Conservation (phyloP, 2,888 invertebrate species). For the Germaria angustata region DNA sequence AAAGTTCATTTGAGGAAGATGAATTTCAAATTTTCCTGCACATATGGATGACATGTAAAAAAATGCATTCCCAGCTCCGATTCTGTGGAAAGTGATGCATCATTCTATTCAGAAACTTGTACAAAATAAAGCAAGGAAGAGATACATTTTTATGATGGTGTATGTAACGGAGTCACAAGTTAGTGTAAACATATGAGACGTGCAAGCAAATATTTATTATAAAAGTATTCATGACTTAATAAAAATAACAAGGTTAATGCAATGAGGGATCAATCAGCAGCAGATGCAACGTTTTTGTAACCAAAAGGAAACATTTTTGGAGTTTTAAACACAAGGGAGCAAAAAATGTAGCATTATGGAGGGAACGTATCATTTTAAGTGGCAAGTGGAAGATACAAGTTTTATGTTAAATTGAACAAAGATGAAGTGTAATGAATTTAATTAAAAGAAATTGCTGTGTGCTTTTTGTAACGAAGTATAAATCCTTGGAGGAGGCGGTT, state of each 20-base stretch:
- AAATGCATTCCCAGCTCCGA: neutral
- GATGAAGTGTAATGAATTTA: too few relatives aligned
- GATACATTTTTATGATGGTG: constrained; percentile 13
- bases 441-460: too few relatives aligned
- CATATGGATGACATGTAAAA: neutral
- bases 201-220: neutral
- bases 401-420: too few relatives aligned
- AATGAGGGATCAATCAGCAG: constrained; percentile 22
- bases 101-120: constrained; percentile 21
- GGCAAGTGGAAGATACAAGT: too few relatives aligned
- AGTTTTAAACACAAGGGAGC: neutral
- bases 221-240: constrained; percentile 40
- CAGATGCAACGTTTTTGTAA: neutral
- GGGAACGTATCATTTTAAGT: neutral
- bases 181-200: constrained; percentile 14
- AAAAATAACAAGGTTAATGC: constrained; percentile 34
- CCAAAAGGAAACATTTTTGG: neutral
- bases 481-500: too few relatives aligned
- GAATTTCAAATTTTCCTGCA: constrained; percentile 44
- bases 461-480: too few relatives aligned
- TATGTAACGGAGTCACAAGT: constrained; percentile 10
- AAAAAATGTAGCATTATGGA: neutral
- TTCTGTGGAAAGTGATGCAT: constrained; percentile 39
- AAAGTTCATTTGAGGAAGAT: constrained; percentile 53
- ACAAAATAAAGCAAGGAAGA: neutral